Evolutionary conservation across 2,888 invertebrate genomes (phyloP), one percentile per base, ranked within the genome.

Genomic region (Gisinianus flammeolus): DNA sequence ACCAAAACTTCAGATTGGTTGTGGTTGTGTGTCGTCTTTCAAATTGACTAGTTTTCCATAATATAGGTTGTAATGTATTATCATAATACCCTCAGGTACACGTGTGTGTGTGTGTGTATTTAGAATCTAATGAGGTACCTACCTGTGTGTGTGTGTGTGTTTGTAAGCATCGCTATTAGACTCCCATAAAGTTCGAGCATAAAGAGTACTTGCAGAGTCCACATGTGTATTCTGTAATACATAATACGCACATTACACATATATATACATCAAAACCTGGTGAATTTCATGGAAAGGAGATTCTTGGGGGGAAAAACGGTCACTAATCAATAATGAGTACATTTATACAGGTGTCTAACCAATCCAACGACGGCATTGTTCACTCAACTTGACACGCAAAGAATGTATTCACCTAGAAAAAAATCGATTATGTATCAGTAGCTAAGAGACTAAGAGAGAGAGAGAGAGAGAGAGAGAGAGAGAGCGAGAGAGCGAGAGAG

Each of bases 301-400:
- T 58, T 58, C 3, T 58, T 58, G 26, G 12, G 35, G 58, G 58
- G 69, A 54, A 68, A 68, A 76, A 68, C 56, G 24, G 68, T 68
- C 54, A n/a, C 67, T 75, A 76, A 76, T 76, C 68, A 76, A 76
- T 76, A 62, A 77, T 77, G 67, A 66, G 72, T 72, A 78, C 66
- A 78, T 67, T 73, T 78, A 74, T 68, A 78, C 78, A 78, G 78
- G 78, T 78, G 78, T 78, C 78, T 72, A 78, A 72, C 68, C 58
- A 58, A 69, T 69, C 72, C 72, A 68, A 67, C 56, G 68, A 73
- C 78, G 68, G 66, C 68, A 54, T 69, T 64, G 69, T 75, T 74
- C 78, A 77, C 73, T 73, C 68, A 73, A 73, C 62, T 79, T 77
- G 73, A 76, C 79, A 79, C 77, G 79, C 79, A 77, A 79, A 79